Evolutionary conservation across 2,113 vertebrate genomes (phyloP).

Genomic region (Terrapene triunguis): DNA sequence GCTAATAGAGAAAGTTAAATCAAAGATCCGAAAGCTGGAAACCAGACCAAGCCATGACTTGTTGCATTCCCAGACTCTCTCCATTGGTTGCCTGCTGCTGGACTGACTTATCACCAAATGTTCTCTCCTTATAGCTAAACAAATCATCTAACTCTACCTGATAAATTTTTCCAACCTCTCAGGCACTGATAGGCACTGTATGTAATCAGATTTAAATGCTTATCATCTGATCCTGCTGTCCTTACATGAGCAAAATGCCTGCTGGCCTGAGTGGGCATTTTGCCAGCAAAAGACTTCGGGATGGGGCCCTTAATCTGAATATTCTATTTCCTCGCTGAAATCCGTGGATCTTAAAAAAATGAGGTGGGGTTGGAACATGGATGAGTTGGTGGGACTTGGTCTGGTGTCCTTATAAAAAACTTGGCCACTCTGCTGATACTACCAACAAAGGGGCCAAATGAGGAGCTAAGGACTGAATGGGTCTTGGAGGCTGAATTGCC

Average conservation of each 20-base stretch:
- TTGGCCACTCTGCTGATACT: too few species aligned
- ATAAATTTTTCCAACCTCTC: background rate
- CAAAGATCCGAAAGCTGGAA: background rate
- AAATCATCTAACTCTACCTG: background rate
- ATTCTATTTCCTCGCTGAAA: background rate
- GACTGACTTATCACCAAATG: background rate
- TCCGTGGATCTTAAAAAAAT: background rate
- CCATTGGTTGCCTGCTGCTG: background rate
- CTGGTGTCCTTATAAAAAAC: background rate
- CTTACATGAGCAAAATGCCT: background rate
- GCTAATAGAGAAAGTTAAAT: background rate
- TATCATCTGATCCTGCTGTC: background rate
- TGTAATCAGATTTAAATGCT: background rate
- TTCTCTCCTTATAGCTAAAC: background rate
- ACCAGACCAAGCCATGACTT: background rate
- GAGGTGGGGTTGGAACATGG: background rate
- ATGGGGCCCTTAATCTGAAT: background rate
- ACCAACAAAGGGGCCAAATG: too few species aligned
- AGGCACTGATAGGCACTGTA: background rate
- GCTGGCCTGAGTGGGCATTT: background rate
- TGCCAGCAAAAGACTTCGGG: background rate
- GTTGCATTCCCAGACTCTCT: background rate
- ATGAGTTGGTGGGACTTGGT: background rate
- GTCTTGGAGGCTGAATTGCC: rapidly evolving
- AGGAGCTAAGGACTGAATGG: background rate